Base-by-base conservation (phyloP, 2,797 vertebrate species). In the Ctenopoma multispine region DNA sequence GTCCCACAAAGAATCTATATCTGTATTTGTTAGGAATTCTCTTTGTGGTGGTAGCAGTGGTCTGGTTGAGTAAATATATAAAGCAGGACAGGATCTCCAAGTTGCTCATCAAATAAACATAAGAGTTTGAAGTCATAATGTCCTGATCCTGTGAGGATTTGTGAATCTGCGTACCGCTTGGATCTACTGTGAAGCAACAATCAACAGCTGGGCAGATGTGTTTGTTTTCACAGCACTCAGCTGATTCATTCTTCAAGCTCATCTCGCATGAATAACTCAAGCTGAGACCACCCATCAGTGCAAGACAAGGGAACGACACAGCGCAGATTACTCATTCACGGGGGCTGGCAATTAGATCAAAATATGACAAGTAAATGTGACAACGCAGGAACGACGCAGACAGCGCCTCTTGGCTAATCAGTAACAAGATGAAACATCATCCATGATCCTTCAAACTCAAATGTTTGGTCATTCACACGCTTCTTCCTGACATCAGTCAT, bases 141-240 rank as follows among this genome's bases (percentile, higher is more conserved):
- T 14, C 2, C 13, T 36, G 27, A 62, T 34, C 8, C 24, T 10
- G 13, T 8, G 17, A 62, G 55, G 38, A 49, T 29, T 17, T 50
- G 58, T 38, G 13, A 24, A 7, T 31, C 47, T n/a, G 20, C 11
- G 15, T 15, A 10, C 36, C 17, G 0, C 18, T 27, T 15, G 2
- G 41, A 36, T 70, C 17, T 29, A 15, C 55, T 18, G 41, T 34
- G 61, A 72, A 61, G 62, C 50, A 71, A 57, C 63, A 68, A 23
- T 54, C 55, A 68, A 57, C 83, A 84, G 81, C 83, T 87, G 85
- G 58, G 67, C 75, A 72, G 69, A 75, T 1, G 69, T 46, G 68
- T 79, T 77, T 81, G 46, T 77, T 82, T 77, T 69, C 70, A 69
- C 59, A 63, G 63, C 48, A 1, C 41, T 49, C 47, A 4, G 75